A percentile compares a stretch with the other conserved stretches of the same genome.
Conservation (phyloP, 2,888 invertebrate species). For the Watsonalla binaria region DNA sequence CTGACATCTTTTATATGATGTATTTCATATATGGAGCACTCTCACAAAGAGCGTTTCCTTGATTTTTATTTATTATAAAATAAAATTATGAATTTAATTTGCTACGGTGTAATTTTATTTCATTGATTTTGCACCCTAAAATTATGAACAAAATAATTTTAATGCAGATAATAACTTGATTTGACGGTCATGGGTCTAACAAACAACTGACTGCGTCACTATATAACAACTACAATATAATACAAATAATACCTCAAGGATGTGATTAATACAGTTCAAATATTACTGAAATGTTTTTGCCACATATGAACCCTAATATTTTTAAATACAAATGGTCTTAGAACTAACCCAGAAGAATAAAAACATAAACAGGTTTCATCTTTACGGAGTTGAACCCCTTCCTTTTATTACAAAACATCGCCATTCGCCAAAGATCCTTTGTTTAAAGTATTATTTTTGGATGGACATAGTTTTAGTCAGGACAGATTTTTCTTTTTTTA, state of each 20-base stretch:
- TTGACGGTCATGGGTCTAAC: no score
- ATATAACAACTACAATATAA: not conserved
- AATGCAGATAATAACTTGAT: not conserved
- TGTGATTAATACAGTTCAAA: not conserved
- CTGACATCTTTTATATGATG: constrained; percentile 78
- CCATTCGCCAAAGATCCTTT: no score
- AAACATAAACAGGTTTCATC: no score
- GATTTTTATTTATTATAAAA: constrained; percentile 78
- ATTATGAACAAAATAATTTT: constrained; percentile 1
- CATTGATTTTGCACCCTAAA: not conserved
- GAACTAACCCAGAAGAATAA: no score
- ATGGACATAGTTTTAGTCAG: no score
- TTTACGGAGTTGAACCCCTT: no score
- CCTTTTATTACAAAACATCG: no score
- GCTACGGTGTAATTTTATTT: constrained; percentile 56
- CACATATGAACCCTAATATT: not conserved
- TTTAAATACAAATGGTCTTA: no score
- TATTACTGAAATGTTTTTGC: not conserved
- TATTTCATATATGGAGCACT: constrained; percentile 75
- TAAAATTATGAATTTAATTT: constrained; percentile 79
- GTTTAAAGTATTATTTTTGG: no score
- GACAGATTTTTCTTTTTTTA: no score
- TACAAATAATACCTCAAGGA: not conserved
- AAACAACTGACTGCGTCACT: not conserved
- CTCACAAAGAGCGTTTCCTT: constrained; percentile 73